Evolutionary conservation across 2,113 vertebrate genomes (phyloP).

Genomic region (Cyphomyrus discorhynchus): DNA sequence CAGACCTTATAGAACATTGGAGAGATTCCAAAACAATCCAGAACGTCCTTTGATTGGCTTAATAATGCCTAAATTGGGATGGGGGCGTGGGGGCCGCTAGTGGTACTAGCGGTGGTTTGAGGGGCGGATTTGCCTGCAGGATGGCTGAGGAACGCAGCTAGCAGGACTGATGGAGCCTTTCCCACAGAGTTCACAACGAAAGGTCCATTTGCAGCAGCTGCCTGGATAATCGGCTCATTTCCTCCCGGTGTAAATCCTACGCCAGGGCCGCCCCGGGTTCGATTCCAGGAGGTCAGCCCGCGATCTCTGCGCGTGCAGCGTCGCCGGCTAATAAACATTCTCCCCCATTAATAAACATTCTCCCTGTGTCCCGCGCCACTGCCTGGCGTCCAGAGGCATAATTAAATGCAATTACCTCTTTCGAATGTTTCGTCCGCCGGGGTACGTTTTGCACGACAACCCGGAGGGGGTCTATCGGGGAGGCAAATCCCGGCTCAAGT

Average conservation of each 20-base stretch:
- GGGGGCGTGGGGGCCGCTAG: not conserved
- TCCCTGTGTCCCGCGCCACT: not conserved
- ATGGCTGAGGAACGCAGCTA: not conserved
- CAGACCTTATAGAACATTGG: not conserved
- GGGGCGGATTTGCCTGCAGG: not conserved
- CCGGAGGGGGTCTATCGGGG: not conserved
- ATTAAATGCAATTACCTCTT: not conserved
- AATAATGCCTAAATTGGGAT: not conserved
- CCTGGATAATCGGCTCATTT: conserved; percentile 47
- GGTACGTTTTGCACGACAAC: not conserved
- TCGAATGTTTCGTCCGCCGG: not conserved
- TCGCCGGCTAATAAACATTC: not conserved
- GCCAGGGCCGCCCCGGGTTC: conserved; percentile 7
- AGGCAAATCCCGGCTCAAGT: not conserved
- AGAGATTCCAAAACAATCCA: not conserved
- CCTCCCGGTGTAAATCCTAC: conserved; percentile 41
- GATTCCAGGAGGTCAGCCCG: conserved; percentile 19
- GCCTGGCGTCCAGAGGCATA: not conserved
- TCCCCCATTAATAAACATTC: not conserved
- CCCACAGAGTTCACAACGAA: conserved; percentile 39
- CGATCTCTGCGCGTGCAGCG: not conserved
- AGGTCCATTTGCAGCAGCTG: conserved; percentile 29
- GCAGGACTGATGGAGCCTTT: conserved; percentile 43
- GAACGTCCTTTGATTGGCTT: not conserved
- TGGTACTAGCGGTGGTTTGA: not conserved